Evolutionary conservation across 1,140 invertebrate genomes (phyloP), one percentile per base, ranked within the genome.

Genomic region (Cyrtorhinus lividipennis): DNA sequence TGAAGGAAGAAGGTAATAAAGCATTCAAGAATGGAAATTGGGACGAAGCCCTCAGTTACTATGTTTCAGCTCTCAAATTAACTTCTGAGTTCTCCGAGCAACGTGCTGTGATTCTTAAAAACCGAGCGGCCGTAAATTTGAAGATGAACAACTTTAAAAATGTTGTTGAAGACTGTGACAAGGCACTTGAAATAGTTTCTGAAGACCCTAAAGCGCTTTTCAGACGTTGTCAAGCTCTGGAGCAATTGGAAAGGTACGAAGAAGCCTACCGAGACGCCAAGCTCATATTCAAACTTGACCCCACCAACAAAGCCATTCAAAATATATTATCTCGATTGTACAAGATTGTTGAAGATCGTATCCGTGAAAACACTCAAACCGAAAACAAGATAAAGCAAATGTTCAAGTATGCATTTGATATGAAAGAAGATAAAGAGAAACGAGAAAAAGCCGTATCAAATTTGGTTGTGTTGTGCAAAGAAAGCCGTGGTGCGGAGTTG

Each of bases 161-260:
- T 60, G 90, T 84, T 0, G 75, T 92, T 13, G 77, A 82, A 15
- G 93, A 97, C 73, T 95, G 92, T 71, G 81, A 85, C 69, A 76
- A 79, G 72, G 85, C 87, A 25, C 72, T 98, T 66, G 82, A 90
- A 70, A 80, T 94, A 48, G 75, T 79, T 23, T 84, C 89, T 0
- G 87, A 86, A 71, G 95, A 99, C 77, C 88, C 92, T 0, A 99
- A 99, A 74, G 86, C 95, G 1, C 73, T 98, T 3, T 99, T 90
- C 74, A 77, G 95, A 48, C 79, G 95, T 65, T 90, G 90, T 45
- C 90, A 94, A 74, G 94, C 95, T 0, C 79, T 90, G 48, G 93
- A 98, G 74, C 77, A 78, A n/a, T 70, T 95, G 23, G 77, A 81
- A 62, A 68, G 73, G 63, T 87, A 79, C 69, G 93, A 95, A 73